Evolutionary conservation across 2,888 invertebrate genomes (phyloP), one percentile per base, ranked within the genome.

Genomic region (Lasioglossum marginatum): DNA sequence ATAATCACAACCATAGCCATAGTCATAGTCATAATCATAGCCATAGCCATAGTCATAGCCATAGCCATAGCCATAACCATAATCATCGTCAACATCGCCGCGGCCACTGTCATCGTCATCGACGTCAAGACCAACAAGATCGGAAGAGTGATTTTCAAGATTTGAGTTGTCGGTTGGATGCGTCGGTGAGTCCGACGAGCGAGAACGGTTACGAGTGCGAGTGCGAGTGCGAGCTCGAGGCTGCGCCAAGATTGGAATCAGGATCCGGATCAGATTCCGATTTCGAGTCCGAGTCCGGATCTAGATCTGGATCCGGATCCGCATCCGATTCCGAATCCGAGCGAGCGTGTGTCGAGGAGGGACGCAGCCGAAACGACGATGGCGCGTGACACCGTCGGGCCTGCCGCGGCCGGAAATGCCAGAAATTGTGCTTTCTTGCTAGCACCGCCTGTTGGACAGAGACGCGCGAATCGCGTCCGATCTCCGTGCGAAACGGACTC

Each of bases 331-430:
- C 57, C 1, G 92, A 92, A 27, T 83, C 31, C 31, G 86, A 92
- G 34, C 90, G 89, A 40, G 89, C 87, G 6, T 91, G 89, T 45
- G 90, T 77, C n/a, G 92, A 92, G 45, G 92, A 94, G 72, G 88
- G 90, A 12, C 94, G 93, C 80, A 94, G 93, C 78, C 92, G 94
- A 3, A 34, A 68, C 45, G 94, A 95, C 87, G 94, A 92, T 87
- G n/a, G 12, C 57, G 93, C 92, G 91, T 94, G 93, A 94, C 82
- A 73, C 31, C 4, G 27, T 27, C 60, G 23, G 52, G 23, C 8
- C 23, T 10, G 52, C 23, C 23, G 52, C 52, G 23, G 19, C 52
- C 52, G 31, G 16, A 60, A 27, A 60, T 27, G 60, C 27, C 60
- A 27, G 27, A 31, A 60, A 60, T 5, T 27, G 60, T 31, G 31